Evolutionary conservation across 30 jellyfish, hydroid and myxozoan species (phyloP).

Genomic region (Hydractinia symbiolongicarpus): DNA sequence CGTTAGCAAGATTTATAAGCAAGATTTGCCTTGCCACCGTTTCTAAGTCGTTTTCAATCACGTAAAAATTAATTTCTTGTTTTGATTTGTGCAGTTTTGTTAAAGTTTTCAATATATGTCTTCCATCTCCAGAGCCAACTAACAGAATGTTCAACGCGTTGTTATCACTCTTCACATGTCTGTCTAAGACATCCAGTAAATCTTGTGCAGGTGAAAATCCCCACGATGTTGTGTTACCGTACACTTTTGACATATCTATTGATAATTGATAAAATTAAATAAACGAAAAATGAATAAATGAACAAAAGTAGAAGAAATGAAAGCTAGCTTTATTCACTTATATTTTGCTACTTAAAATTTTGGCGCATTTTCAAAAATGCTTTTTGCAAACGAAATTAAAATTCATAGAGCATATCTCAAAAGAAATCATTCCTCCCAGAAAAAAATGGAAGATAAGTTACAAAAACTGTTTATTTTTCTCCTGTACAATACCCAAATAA

Average conservation of each 20-base stretch:
- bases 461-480: too few relatives aligned
- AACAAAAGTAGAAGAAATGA: too few relatives aligned
- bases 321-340: too few relatives aligned
- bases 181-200: slow-evolving; percentile 18
- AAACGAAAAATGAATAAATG: too few relatives aligned
- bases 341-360: too few relatives aligned
- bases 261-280: neutral
- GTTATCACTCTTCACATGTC: neutral
- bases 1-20: slow-evolving; percentile 30
- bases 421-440: too few relatives aligned
- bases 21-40: slow-evolving; percentile 73
- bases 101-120: slow-evolving; percentile 69
- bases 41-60: slow-evolving; percentile 65
- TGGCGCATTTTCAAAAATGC: too few relatives aligned
- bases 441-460: too few relatives aligned
- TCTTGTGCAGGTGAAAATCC: slow-evolving; percentile 93
- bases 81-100: slow-evolving; percentile 4
- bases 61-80: slow-evolving; percentile 19
- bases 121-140: slow-evolving; percentile 88
- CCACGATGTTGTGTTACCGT: slow-evolving; percentile 96
- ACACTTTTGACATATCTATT: slow-evolving; percentile 29
- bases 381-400: too few relatives aligned
- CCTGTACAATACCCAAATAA: too few relatives aligned
- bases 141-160: slow-evolving; percentile 42
- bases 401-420: too few relatives aligned